Evolutionary conservation across 2,797 vertebrate genomes (phyloP), one percentile per base, ranked within the genome.

Genomic region (Pseudochirops corinnae): DNA sequence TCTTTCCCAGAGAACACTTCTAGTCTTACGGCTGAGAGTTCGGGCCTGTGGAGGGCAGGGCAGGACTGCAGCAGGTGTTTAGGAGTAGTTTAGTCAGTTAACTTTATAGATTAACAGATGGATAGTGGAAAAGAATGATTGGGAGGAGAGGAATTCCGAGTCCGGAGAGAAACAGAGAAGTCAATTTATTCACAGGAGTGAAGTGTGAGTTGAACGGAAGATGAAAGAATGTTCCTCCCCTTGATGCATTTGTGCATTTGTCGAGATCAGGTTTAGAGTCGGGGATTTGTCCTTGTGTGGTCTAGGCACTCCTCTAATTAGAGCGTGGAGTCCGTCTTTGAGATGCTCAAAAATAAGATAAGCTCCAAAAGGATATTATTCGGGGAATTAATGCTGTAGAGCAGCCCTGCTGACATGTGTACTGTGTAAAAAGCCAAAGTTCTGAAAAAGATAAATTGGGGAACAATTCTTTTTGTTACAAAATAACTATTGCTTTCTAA

Each of bases 401-500:
- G 46, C 46, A 7, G 2, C 39, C 24, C 24, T 46, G 11, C 39
- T 46, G 21, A 24, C 46, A 46, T 11, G 74, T 26, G 18, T 14
- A 14, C 26, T 82, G 7, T 82, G 2, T 46, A 11, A 94, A 96
- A 39, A 94, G 39, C 74, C 26, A 46, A 93, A 93, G 58, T 67
- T 55, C 74, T 90, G 60, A 90, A 90, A 93, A 74, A 91, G 4
- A 94, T 57, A 94, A 95, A 90, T 94, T 92, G 55, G 46, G 26
- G 91, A 18, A 90, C 10, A 92, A 58, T 60, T 91, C 29, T 52
- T 93, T 93, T 87, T 56, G 87, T 58, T 53, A 93, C 31, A 82
- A 94, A 82, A 82, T 24, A 95, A 91, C 93, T 90, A 90, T 6
- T 92, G 91, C 67, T 87, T 31, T 93, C 90, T 3, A 92, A 96